phyloP scores from a whole-genome alignment of 2,888 invertebrate species.

The Aspidiotus destructor region DNA sequence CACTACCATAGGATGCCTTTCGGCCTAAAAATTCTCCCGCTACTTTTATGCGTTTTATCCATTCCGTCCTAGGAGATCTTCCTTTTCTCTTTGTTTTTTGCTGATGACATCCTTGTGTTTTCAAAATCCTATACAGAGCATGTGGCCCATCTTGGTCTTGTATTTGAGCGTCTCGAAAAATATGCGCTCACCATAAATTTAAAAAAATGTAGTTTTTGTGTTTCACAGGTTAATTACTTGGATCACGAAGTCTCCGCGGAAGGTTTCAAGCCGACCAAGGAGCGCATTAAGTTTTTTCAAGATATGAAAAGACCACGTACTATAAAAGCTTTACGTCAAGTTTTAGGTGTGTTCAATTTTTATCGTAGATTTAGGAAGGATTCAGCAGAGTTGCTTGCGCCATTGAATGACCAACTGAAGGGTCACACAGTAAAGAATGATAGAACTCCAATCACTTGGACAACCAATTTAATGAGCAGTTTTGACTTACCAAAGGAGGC shows the following conservation, averaged over 20 bases:
- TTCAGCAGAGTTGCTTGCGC: not conserved
- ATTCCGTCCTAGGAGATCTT: not conserved
- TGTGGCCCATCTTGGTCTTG: not conserved
- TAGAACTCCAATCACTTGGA: not conserved
- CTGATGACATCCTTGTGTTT: slow-evolving; percentile 4
- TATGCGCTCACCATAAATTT: not conserved
- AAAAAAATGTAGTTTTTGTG: not conserved
- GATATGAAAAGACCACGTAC: not conserved
- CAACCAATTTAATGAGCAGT: too few relatives aligned
- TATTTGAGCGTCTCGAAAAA: not conserved
- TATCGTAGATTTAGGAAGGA: not conserved
- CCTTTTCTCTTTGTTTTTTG: slow-evolving; percentile 1
- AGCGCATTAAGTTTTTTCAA: too few relatives aligned
- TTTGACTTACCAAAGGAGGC: not conserved
- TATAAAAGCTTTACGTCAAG: not conserved
- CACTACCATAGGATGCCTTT: not conserved
- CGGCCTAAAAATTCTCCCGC: not conserved
- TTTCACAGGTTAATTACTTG: not conserved
- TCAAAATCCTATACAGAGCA: not conserved
- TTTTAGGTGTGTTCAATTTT: not conserved
- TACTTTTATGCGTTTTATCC: not conserved
- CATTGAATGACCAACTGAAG: not conserved
- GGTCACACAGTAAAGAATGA: not conserved
- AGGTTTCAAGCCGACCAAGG: not conserved
- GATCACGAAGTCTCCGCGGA: not conserved